phyloP scores from a whole-genome alignment of 2,113 vertebrate genomes.

The Lasiurus borealis region DNA sequence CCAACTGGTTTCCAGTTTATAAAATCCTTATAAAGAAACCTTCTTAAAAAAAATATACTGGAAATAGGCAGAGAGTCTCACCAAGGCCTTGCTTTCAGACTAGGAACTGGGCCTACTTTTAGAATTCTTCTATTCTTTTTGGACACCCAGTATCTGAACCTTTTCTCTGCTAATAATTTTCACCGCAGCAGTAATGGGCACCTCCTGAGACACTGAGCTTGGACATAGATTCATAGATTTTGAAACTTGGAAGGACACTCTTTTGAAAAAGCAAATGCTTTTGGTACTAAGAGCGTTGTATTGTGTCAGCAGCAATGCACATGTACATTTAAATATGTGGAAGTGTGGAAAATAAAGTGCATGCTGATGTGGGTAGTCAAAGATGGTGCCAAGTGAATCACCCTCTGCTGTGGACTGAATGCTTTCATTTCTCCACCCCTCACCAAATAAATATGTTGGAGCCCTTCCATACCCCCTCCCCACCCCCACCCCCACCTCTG shows the following conservation, averaged over 20 bases:
- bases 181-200: neutral
- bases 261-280: neutral
- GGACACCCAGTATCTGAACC: neutral
- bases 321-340: neutral
- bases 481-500: no score
- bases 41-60: neutral
- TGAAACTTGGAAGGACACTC: no score
- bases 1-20: neutral
- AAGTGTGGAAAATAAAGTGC: neutral
- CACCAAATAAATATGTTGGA: neutral
- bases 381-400: neutral
- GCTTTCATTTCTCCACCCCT: neutral
- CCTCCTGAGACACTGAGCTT: neutral
- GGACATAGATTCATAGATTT: neutral
- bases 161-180: conserved; percentile 3
- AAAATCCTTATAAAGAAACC: neutral
- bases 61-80: neutral
- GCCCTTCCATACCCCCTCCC: neutral
- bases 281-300: neutral
- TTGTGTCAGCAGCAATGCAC: neutral
- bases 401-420: neutral
- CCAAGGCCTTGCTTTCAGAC: neutral
- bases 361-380: neutral
- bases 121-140: neutral
- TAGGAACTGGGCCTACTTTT: neutral